Base-by-base conservation (phyloP, 2,113 vertebrate genomes). In the Cricetomys ansorgei region DNA sequence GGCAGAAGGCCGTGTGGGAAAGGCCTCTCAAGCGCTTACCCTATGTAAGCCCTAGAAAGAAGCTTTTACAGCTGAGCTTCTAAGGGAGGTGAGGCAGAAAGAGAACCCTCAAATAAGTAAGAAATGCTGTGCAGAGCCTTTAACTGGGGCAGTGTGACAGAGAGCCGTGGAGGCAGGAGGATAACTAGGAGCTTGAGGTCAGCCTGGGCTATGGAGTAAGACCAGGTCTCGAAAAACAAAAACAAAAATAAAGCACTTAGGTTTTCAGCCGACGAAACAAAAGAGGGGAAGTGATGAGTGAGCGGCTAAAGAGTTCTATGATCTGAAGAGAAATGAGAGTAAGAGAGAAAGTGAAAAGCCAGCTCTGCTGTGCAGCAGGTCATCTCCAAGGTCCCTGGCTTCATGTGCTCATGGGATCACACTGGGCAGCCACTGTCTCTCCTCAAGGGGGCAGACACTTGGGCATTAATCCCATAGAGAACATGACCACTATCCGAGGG, bases 381-480 rank as follows among this genome's bases (percentile, higher is more conserved):
- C 15, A 1, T 45, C n/a, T 5, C 69, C 89, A 17, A 9, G 12
- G 53, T n/a, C 37, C 88, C 45, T 2, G 53, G 50, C 45, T 92
- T 72, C 59, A 37, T 45, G 34, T 25, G 50, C 25, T 65, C 4
- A 65, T 73, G 73, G 96, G 5, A 62, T n/a, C 7, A 6, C 34
- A 45, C n/a, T 16, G 15, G 76, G 50, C 67, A 2, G 7, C 50
- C 1, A 25, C 0, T 6, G 37, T 3, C 13, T 62, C 8, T 0
- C 12, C n/a, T 16, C 81, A 12, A 7, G 19, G 77, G 73, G 76
- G 43, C 65, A 88, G 76, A 89, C 11, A 48, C 8, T 23, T 1
- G 13, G 80, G 29, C 76, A 73, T 16, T n/a, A 79, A 55, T 25
- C 57, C 50, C 6, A 80, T 5, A 76, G 45, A 50, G 1, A 15